phyloP scores from a whole-genome alignment of 1,140 invertebrate genomes.

The Drosophila tristis region DNA sequence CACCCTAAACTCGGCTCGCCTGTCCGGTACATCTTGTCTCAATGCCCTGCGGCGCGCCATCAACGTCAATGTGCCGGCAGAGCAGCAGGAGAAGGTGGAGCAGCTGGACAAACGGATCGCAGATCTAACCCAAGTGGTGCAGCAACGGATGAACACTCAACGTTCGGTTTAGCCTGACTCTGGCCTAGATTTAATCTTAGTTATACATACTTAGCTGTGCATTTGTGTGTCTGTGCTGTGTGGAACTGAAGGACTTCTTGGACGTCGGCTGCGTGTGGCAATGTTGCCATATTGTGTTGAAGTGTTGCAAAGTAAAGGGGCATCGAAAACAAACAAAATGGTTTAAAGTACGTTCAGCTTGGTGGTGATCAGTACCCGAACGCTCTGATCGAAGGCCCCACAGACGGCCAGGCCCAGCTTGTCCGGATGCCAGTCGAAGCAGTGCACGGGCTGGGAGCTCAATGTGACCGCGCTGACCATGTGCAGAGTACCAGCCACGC shows the following conservation, averaged over 20 bases:
- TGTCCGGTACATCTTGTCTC: slow-evolving; percentile 85
- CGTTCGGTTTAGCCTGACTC: slow-evolving; percentile 5
- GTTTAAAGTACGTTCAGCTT: slow-evolving; percentile 89
- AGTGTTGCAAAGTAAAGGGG: no score
- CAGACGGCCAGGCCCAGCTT: slow-evolving; percentile 94
- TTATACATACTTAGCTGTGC: neutral
- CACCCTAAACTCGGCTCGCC: slow-evolving; percentile 86
- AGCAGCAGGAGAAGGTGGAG: slow-evolving; percentile 52
- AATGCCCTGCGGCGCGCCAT: slow-evolving; percentile 57
- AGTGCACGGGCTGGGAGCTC: slow-evolving; percentile 94
- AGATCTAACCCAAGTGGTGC: slow-evolving; percentile 53
- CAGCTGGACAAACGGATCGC: slow-evolving; percentile 44
- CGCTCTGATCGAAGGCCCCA: slow-evolving; percentile 95
- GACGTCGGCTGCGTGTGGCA: no score
- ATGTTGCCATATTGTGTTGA: no score
- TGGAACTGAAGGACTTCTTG: no score
- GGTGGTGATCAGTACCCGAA: slow-evolving; percentile 95
- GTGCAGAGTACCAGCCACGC: slow-evolving; percentile 90
- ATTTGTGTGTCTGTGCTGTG: no score
- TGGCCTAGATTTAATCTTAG: slow-evolving; percentile 10
- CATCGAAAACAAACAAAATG: no score
- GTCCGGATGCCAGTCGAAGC: slow-evolving; percentile 96
- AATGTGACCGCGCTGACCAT: slow-evolving; percentile 92
- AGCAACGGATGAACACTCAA: slow-evolving; percentile 49
- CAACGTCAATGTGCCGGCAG: slow-evolving; percentile 51